Evolutionary conservation across 2,888 invertebrate genomes (phyloP).

Genomic region (Amiota communis): DNA sequence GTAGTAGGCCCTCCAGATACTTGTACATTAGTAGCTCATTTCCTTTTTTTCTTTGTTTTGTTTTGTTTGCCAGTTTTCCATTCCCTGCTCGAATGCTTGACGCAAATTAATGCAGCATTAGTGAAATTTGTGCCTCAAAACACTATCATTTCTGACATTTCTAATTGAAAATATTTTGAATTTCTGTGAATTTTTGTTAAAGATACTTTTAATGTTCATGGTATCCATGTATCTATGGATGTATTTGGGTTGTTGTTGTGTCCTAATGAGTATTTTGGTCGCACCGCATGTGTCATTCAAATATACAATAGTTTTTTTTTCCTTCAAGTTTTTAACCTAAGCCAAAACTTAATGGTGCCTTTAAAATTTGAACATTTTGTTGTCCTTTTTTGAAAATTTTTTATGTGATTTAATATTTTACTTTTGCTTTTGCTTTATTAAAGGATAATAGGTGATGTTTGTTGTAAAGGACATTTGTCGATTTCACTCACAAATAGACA

Average conservation of each 20-base stretch:
- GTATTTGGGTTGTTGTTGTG: neutral
- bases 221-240: no score
- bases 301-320: no score
- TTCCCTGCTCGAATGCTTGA: neutral
- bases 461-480: slow-evolving; percentile 6
- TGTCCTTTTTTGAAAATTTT: neutral
- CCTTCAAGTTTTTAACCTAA: no score
- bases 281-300: no score
- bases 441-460: neutral
- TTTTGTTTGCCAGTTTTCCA: no score
- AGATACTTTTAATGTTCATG: neutral
- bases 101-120: slow-evolving; percentile 18
- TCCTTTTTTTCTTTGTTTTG: slow-evolving; percentile 28
- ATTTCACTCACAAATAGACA: no score
- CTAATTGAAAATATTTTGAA: slow-evolving; percentile 4
- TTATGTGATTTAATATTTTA: neutral
- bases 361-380: no score
- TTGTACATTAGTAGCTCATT: slow-evolving; percentile 61
- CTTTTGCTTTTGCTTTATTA: neutral
- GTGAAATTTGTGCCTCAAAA: neutral
- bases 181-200: neutral
- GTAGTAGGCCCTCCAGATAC: neutral
- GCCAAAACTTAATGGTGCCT: no score
- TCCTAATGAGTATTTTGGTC: no score
- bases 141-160: neutral